phyloP scores from a whole-genome alignment of 2,888 invertebrate genomes.

The Athalia circularis region DNA sequence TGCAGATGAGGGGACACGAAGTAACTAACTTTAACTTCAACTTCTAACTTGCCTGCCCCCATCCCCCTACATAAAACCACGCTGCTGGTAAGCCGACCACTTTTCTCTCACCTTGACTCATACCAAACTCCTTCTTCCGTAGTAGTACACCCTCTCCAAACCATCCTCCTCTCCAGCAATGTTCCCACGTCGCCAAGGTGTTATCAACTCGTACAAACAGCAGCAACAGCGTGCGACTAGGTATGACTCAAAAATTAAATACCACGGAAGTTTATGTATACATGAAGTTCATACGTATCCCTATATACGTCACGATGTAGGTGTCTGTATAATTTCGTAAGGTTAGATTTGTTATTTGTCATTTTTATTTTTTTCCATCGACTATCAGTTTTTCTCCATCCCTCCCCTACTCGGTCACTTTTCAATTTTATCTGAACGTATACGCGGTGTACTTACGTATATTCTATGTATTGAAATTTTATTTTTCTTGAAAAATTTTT shows the following conservation, averaged over 20 bases:
- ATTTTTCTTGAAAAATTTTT: slow-evolving; percentile 44
- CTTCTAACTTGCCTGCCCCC: slow-evolving; percentile 67
- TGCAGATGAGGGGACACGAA: slow-evolving; percentile 71
- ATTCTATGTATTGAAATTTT: not conserved
- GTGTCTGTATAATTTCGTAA: slow-evolving; percentile 4
- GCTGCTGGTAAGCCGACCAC: slow-evolving; percentile 51
- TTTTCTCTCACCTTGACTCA: slow-evolving; percentile 58
- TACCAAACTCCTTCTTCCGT: slow-evolving; percentile 25
- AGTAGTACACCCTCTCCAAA: not conserved
- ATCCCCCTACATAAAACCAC: not conserved
- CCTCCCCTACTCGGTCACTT: not conserved
- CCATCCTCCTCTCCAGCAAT: slow-evolving; percentile 35
- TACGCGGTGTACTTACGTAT: not conserved
- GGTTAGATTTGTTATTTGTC: not conserved
- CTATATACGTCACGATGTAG: too few relatives aligned
- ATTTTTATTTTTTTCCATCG: slow-evolving; percentile 9
- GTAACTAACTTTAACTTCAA: slow-evolving; percentile 65
- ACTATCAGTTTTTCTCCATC: not conserved
- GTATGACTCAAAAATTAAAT: slow-evolving; percentile 52
- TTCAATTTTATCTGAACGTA: too few relatives aligned
- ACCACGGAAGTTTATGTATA: not conserved
- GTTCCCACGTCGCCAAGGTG: slow-evolving; percentile 33
- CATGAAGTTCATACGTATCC: too few relatives aligned
- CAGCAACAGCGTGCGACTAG: not conserved
- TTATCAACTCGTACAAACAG: slow-evolving; percentile 47